These are phyloP conservation scores for Montipora sp. DNA, from an alignment of 64 coral and sea anemone species.

Conservation along the genomic window DNA sequence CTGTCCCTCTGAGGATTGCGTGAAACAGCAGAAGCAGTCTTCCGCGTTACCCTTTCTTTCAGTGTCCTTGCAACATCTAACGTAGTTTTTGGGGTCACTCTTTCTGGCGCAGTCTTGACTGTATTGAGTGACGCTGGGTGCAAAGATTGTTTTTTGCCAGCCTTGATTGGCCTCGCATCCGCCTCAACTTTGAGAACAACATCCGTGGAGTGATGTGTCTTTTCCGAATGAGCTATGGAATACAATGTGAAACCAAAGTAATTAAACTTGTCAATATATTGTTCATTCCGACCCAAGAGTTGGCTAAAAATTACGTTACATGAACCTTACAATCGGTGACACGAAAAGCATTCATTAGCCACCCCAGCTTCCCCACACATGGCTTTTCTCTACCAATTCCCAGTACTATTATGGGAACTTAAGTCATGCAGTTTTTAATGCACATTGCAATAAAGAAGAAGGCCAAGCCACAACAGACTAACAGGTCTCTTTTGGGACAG, in stretches of 20 bases:
- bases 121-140: neutral
- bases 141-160: neutral
- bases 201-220: neutral
- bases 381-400: no score
- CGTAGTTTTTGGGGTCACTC: neutral
- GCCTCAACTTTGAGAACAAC: neutral
- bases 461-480: no score
- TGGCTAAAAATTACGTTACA: no score
- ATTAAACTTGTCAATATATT: neutral
- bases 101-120: neutral
- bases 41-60: neutral
- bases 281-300: neutral
- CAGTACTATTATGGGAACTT: no score
- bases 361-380: no score
- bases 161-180: conserved; percentile 25
- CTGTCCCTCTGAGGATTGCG: neutral
- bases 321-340: no score
- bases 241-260: neutral
- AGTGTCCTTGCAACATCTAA: no score
- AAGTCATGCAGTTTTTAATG: no score
- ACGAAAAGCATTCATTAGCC: no score
- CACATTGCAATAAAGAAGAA: no score
- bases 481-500: no score
- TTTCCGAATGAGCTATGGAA: neutral
- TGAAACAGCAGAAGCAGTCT: neutral